Percentiles rank a stretch among this genome's conserved stretches.
Conservation (phyloP, 2,888 invertebrate genomes). For the Anoplius nigerrimus region DNA sequence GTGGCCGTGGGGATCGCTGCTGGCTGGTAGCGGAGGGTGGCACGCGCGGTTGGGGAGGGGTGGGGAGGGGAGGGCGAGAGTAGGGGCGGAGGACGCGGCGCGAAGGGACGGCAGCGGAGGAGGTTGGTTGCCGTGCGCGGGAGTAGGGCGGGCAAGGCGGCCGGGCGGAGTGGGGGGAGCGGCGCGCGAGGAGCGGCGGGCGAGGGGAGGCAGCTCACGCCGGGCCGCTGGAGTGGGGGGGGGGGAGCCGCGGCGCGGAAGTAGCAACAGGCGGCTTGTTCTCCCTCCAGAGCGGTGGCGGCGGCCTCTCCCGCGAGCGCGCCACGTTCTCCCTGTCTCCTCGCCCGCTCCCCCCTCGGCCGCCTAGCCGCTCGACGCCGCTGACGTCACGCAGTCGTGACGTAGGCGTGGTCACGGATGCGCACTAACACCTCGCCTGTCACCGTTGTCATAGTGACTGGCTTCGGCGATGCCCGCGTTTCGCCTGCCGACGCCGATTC, state of each 20-base stretch:
- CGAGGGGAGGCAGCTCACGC: constrained; percentile 6
- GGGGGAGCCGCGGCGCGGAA: constrained; percentile 48
- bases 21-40: constrained; percentile 58
- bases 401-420: constrained; percentile 75
- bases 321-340: constrained; percentile 31
- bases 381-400: constrained; percentile 72
- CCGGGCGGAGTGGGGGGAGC: constrained; percentile 48
- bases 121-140: constrained; percentile 50
- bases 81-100: constrained; percentile 22
- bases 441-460: constrained; percentile 73
- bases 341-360: constrained; percentile 56
- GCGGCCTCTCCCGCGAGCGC: too few species aligned
- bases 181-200: neutral
- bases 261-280: constrained; percentile 74
- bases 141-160: constrained; percentile 52
- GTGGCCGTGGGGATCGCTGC: constrained; percentile 66
- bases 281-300: too few species aligned
- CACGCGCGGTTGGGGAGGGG: constrained; percentile 13
- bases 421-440: constrained; percentile 74
- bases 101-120: constrained; percentile 46
- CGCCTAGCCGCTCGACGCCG: constrained; percentile 59
- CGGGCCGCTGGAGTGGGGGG: constrained; percentile 1
- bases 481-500: constrained; percentile 64
- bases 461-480: constrained; percentile 68
- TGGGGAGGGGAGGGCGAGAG: constrained; percentile 5